phyloP scores from a whole-genome alignment of 2,113 vertebrate genomes.

The Melanerpes formicivorus region DNA sequence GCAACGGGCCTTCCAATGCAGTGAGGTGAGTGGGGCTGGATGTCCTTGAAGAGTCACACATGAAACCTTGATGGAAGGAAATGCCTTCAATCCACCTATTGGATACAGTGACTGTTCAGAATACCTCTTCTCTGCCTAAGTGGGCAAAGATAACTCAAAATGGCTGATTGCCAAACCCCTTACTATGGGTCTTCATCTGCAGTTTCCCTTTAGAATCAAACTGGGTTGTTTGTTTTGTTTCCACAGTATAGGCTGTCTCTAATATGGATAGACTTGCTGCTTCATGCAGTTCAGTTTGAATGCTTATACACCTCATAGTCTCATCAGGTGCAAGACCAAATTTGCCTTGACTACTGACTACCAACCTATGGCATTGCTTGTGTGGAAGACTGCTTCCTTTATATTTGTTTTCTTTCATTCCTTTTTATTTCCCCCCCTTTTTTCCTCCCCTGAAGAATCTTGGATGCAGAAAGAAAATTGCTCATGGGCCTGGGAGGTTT shows the following conservation, averaged over 20 bases:
- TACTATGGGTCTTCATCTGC: not conserved
- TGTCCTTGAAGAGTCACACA: rapidly evolving
- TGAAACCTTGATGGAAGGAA: not conserved
- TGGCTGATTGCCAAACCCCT: not conserved
- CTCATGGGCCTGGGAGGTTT: not conserved
- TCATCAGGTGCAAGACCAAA: not conserved
- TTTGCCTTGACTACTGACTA: not conserved
- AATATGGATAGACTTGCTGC: not conserved
- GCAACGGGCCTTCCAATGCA: not conserved
- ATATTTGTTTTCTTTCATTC: not conserved
- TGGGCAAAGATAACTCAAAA: not conserved
- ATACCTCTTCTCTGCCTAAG: not conserved
- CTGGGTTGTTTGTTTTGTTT: not conserved
- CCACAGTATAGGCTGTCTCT: not conserved
- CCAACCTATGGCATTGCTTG: not conserved
- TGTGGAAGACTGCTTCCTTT: not conserved
- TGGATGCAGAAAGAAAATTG: not conserved
- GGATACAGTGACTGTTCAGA: too few species aligned
- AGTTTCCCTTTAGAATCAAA: not conserved
- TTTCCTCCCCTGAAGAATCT: not conserved
- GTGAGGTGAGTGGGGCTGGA: not conserved
- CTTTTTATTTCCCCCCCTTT: too few species aligned
- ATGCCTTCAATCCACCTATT: not conserved
- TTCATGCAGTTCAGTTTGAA: not conserved
- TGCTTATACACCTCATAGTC: not conserved